Percentiles rank a stretch among this genome's conserved stretches.
These are phyloP conservation scores for Amphibalanus amphitrite DNA, from an alignment of 1,140 invertebrate genomes.

Conservation along the genomic window DNA sequence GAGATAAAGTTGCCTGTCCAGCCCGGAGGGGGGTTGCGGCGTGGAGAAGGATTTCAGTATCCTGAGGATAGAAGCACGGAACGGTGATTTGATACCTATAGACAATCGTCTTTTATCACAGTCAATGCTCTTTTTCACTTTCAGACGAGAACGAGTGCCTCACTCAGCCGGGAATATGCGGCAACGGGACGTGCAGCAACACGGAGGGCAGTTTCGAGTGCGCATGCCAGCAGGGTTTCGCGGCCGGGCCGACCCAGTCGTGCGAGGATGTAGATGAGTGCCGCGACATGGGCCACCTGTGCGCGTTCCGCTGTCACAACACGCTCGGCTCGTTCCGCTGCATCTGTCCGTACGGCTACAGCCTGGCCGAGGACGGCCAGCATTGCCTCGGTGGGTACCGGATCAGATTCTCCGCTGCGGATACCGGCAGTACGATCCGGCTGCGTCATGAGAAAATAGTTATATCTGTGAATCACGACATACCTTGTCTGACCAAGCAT, in stretches of 20 bases:
- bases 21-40: too few species aligned
- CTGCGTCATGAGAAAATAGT: too few species aligned
- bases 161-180: constrained; percentile 47
- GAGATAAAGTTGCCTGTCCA: too few species aligned
- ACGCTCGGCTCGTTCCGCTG: constrained; percentile 63
- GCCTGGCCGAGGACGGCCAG: constrained; percentile 53
- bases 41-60: too few species aligned
- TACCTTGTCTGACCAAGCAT: too few species aligned
- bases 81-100: too few species aligned
- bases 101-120: too few species aligned
- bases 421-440: too few species aligned
- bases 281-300: constrained; percentile 52
- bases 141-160: constrained; percentile 62
- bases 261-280: constrained; percentile 79
- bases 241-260: constrained; percentile 52
- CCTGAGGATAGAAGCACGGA: too few species aligned
- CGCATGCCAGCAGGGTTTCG: constrained; percentile 50
- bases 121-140: too few species aligned
- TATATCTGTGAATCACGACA: too few species aligned
- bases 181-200: constrained; percentile 68
- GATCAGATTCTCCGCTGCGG: too few species aligned
- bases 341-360: constrained; percentile 62
- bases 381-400: constrained; percentile 49
- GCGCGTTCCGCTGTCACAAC: constrained; percentile 75
- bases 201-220: constrained; percentile 68